phyloP scores from a whole-genome alignment of 2,888 invertebrate species.

The Apantesis nais region DNA sequence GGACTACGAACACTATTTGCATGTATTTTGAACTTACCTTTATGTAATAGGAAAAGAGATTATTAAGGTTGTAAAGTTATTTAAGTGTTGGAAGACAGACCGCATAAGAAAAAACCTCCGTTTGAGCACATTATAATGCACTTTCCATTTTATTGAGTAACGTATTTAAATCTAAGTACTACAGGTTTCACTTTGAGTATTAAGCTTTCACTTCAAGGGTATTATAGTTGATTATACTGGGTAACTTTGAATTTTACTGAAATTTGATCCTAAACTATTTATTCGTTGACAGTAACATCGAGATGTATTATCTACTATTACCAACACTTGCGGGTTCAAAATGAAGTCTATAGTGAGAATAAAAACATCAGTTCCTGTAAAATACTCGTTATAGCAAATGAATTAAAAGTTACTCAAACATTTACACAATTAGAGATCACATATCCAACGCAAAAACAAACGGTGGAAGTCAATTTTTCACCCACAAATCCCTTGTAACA shows the following conservation, averaged over 20 bases:
- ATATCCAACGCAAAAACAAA: conserved; percentile 20
- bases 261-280: background rate
- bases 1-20: background rate
- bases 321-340: too few relatives aligned
- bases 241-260: background rate
- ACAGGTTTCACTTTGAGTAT: too few relatives aligned
- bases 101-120: too few relatives aligned
- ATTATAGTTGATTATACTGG: too few relatives aligned
- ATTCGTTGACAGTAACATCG: background rate
- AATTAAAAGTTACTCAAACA: background rate
- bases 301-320: too few relatives aligned
- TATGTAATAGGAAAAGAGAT: background rate
- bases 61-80: too few relatives aligned
- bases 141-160: background rate
- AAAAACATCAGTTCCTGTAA: background rate
- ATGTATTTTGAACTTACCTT: background rate
- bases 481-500: conserved; percentile 34
- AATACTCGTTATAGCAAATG: background rate
- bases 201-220: too few relatives aligned
- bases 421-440: background rate
- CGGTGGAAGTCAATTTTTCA: conserved; percentile 35
- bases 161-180: too few relatives aligned
- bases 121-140: background rate
- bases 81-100: too few relatives aligned
- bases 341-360: background rate